Evolutionary conservation across 2,113 vertebrate species (phyloP), one percentile per base, ranked within the genome.

Genomic region (Eurystomus gularis): DNA sequence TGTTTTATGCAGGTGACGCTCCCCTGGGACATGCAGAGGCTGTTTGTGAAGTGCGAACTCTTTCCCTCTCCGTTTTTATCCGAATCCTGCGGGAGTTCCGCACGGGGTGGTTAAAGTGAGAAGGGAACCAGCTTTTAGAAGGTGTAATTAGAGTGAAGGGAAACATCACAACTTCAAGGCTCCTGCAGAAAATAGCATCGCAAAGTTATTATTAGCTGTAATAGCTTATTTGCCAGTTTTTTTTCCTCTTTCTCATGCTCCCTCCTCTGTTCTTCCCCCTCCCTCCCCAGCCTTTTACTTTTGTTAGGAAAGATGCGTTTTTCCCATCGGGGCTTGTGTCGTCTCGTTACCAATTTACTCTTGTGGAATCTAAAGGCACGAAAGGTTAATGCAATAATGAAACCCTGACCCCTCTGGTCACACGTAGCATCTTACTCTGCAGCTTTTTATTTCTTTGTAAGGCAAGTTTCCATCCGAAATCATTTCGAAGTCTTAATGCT

Each of bases 351-450:
- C 88, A 96, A 85, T 93, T 97, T 96, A 76, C 93, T 97, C 93
- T 64, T 18, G 31, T 87, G 84, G 95, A 69, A 68, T 97, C 94
- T 94, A 89, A 97, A 98, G 96, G 90, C 95, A 90, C 18, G 4
- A 86, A 97, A 97, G 95, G 97, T 96, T 97, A 97, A 97, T 97
- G 96, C 66, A 95, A 51, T 97, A 96, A 97, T 77, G 91, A 95
- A 97, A 92, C 93, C 84, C 85, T 96, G 96, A 97, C 97, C 97
- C 89, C 89, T 71, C 95, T 81, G 97, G 94, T 95, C 96, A 82
- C 20, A 23, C 14, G 39, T 86, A 95, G 84, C 21, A 6, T 94
- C 94, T 97, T 93, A 93, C 86, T 95, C 89, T 73, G 92, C 89
- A 96, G 96, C 85, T 97, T 96, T 97, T 93, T 81, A 68, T 95